Evolutionary conservation across 2,888 invertebrate species (phyloP).

Genomic region (Polydesmus complanatus): DNA sequence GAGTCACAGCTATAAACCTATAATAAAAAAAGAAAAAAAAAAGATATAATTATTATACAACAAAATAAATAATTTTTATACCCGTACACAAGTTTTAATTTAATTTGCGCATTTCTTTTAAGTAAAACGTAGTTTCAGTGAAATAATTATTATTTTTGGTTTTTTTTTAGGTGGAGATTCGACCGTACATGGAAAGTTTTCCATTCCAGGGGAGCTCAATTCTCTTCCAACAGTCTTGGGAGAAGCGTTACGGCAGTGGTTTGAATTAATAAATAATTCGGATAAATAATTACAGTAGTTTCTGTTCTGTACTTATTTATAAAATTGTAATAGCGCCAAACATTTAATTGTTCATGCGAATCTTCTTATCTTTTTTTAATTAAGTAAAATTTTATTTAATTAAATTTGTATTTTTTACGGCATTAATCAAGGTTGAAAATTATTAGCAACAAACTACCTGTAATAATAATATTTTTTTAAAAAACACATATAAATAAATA

Average conservation of each 20-base stretch:
- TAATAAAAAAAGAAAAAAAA: slow-evolving; percentile 21
- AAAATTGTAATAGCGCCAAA: too few species aligned
- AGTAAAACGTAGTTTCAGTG: too few species aligned
- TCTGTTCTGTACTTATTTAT: too few species aligned
- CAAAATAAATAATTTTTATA: background rate
- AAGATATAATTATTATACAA: background rate
- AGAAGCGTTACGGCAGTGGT: slow-evolving; percentile 96
- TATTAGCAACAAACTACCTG: too few species aligned
- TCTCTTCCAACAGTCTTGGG: slow-evolving; percentile 79
- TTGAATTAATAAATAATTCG: slow-evolving; percentile 58
- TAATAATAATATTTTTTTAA: too few species aligned
- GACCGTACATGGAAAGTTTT: slow-evolving; percentile 82
- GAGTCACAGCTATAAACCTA: slow-evolving; percentile 98
- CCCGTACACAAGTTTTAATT: background rate
- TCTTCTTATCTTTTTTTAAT: too few species aligned
- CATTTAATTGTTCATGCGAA: too few species aligned
- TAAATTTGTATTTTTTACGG: too few species aligned
- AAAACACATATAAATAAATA: too few species aligned
- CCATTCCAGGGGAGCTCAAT: slow-evolving; percentile 88
- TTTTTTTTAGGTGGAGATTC: slow-evolving; percentile 43
- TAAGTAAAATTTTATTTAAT: too few species aligned
- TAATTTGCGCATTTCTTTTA: background rate
- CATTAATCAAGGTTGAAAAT: too few species aligned
- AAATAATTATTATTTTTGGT: background rate
- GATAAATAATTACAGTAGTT: background rate